Evolutionary conservation across 2,888 invertebrate genomes (phyloP).

Genomic region (Macrosiphum euphorbiae): DNA sequence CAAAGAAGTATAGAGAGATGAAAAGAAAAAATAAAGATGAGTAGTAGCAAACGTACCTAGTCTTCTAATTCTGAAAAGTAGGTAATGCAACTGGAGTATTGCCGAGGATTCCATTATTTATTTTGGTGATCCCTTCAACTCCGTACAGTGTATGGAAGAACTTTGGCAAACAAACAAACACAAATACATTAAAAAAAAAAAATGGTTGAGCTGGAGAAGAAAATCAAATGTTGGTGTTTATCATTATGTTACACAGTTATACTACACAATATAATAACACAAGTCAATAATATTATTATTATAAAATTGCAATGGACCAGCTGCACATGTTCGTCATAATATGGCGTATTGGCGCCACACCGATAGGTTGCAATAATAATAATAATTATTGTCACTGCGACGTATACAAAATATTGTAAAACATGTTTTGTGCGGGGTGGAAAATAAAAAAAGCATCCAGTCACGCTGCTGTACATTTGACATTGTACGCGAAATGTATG

Average conservation of each 20-base stretch:
- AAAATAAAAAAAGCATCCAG: background rate
- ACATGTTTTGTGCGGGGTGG: background rate
- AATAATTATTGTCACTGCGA: background rate
- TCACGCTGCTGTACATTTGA: background rate
- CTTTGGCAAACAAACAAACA: constrained; percentile 61
- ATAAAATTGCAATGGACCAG: background rate
- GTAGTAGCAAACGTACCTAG: constrained; percentile 60
- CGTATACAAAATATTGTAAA: background rate
- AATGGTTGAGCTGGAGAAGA: constrained; percentile 28
- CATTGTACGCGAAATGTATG: background rate
- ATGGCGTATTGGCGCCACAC: background rate
- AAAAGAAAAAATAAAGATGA: constrained; percentile 52
- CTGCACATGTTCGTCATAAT: background rate
- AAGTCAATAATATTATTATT: background rate
- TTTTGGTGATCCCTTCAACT: constrained; percentile 61
- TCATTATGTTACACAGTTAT: background rate
- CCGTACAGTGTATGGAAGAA: constrained; percentile 57
- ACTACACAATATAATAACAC: background rate
- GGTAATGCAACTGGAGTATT: constrained; percentile 63
- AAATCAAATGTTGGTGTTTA: background rate
- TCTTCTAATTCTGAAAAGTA: constrained; percentile 65
- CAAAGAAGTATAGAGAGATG: constrained; percentile 55
- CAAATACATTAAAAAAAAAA: constrained; percentile 60
- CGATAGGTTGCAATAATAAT: background rate
- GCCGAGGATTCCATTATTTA: constrained; percentile 60